A percentile compares a stretch with the other conserved stretches of the same genome.
Evolutionary conservation across 2,797 vertebrate genomes (phyloP).

Genomic region (Catharus ustulatus): DNA sequence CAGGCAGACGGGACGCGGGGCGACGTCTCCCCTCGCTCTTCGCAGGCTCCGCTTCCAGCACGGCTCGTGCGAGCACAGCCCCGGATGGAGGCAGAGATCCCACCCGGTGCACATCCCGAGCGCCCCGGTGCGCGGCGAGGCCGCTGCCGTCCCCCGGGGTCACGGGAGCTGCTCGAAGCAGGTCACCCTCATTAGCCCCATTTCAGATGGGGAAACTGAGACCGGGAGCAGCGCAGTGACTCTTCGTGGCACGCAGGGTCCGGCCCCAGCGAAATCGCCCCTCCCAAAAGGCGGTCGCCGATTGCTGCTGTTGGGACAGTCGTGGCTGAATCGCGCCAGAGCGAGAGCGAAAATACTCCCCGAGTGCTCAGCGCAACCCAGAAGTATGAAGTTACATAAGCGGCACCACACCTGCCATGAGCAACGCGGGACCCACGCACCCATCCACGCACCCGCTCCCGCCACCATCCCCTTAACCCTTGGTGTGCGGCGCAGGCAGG

Average conservation of each 20-base stretch:
- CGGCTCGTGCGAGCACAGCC: background rate
- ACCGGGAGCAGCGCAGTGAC: background rate
- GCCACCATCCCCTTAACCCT: slow-evolving; percentile 20
- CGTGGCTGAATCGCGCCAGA: background rate
- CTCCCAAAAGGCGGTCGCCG: background rate
- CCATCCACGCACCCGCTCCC: background rate
- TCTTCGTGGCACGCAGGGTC: background rate
- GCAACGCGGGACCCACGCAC: slow-evolving; percentile 31
- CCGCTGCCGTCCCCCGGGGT: background rate
- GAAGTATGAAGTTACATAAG: slow-evolving; percentile 43
- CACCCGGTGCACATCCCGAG: background rate
- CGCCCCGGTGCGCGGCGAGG: background rate
- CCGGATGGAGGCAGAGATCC: background rate
- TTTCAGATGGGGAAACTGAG: slow-evolving; percentile 58
- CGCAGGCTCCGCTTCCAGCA: background rate
- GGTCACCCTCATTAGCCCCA: slow-evolving; percentile 22
- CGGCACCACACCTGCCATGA: slow-evolving; percentile 44
- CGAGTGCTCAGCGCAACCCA: background rate
- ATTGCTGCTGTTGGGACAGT: background rate
- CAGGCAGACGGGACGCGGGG: background rate
- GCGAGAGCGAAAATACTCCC: background rate
- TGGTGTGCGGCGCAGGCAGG: rapidly evolving
- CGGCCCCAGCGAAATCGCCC: background rate
- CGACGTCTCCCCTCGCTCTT: background rate
- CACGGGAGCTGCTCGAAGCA: background rate